A percentile compares a stretch with the other conserved stretches of the same genome.
Conservation (phyloP, 2,888 invertebrate species). For the Drosophila ustulata region DNA sequence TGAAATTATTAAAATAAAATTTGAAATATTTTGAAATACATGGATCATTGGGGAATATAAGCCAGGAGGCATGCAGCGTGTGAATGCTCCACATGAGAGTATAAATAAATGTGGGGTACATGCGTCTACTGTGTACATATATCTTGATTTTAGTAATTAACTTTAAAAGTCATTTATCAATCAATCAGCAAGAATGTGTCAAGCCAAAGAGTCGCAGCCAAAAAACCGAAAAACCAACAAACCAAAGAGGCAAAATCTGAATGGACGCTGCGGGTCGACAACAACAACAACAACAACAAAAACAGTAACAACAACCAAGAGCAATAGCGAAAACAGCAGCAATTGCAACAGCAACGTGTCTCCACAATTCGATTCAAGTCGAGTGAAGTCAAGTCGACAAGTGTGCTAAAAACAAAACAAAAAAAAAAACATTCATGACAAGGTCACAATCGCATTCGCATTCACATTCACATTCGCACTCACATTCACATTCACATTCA, state of each 20-base stretch:
- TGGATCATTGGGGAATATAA: not conserved
- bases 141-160: constrained; percentile 70
- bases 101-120: constrained; percentile 5
- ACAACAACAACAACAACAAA: constrained; percentile 20
- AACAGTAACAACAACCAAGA: constrained; percentile 3
- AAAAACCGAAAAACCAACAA: constrained; percentile 31
- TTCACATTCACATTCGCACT: constrained; percentile 7
- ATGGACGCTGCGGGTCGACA: constrained; percentile 27
- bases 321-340: constrained; percentile 1
- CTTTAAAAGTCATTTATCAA: constrained; percentile 73
- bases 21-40: not conserved
- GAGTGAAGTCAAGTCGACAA: constrained; percentile 46
- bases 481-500: constrained; percentile 6
- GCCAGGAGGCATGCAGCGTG: not conserved
- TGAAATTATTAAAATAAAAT: not conserved
- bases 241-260: constrained; percentile 36
- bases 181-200: constrained; percentile 74
- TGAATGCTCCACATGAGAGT: constrained; percentile 10
- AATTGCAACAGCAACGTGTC: constrained; percentile 18
- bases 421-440: constrained; percentile 52
- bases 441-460: constrained; percentile 51
- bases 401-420: constrained; percentile 69
- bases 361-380: constrained; percentile 28
- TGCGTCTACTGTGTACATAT: constrained; percentile 6
- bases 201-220: constrained; percentile 39